Evolutionary conservation across 2,797 vertebrate species (phyloP), one percentile per base, ranked within the genome.

Genomic region (Ciconia nigra): DNA sequence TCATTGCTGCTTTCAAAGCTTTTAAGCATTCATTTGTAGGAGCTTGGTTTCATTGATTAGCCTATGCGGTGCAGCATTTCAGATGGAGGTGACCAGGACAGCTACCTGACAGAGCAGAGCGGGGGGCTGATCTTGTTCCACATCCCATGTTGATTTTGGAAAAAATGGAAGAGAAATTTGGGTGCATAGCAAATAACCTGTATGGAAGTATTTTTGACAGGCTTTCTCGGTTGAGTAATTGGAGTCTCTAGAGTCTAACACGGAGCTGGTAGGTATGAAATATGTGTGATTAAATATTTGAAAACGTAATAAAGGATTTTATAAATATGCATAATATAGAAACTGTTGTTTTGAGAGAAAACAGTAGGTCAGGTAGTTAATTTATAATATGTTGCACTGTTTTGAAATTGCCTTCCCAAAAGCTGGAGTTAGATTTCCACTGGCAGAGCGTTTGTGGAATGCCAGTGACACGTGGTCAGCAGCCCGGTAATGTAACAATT

Each of bases 391-490:
- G 9, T 67, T 72, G 26, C 35, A 29, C 29, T 83, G 87, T 67
- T 87, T 85, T 93, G 91, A 91, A 97, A 63, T 95, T 89, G 91
- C 90, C 92, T 83, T 97, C 83, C 96, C 77, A 61, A 85, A 93
- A 73, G 33, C 73, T 93, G 82, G 41, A 55, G 52, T 76, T 89
- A 15, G 54, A 65, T 96, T 95, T 95, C 58, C 74, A 21, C 29
- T 51, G 83, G 72, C 57, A 51, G 44, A 94, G 33, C 6, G 46
- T 69, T 78, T 72, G 61, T 88, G 91, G 87, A 85, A 70, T 70
- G 71, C 49, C 77, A 67, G 63, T 46, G 92, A 51, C 65, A 49
- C n/a, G 58, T 58, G 74, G 79, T 71, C 58, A 11, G 79, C 74
- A 62, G 54, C 61, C 31, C 46, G 41, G 84, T 10, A 74, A 28